Conservation (phyloP, 2,797 vertebrate species). For the Vespertilio murinus region DNA sequence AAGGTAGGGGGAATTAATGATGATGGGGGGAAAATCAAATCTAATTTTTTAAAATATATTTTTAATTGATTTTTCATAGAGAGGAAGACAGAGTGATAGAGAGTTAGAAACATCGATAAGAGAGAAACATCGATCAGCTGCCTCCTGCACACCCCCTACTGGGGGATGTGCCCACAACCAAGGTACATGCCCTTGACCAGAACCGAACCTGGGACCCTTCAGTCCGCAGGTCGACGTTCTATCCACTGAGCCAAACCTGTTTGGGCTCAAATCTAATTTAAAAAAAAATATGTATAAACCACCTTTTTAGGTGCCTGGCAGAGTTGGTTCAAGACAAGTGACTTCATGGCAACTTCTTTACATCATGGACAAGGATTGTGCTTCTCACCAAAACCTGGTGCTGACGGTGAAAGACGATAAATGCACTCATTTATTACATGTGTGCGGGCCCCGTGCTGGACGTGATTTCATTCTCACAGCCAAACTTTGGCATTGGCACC, state of each 20-base stretch:
- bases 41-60: background rate
- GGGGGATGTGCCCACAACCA: too few species aligned
- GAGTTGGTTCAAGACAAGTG: background rate
- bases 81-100: too few species aligned
- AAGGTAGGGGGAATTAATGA: background rate
- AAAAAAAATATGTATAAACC: background rate
- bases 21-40: background rate
- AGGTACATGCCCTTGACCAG: too few species aligned
- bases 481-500: background rate
- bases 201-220: too few species aligned
- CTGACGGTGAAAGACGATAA: background rate
- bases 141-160: too few species aligned
- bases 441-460: background rate
- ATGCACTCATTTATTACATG: fast-evolving
- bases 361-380: background rate
- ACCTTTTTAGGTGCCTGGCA: background rate
- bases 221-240: too few species aligned
- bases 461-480: fast-evolving
- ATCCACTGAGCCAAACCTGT: too few species aligned
- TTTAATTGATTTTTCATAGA: too few species aligned
- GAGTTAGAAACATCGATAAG: too few species aligned
- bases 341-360: background rate
- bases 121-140: too few species aligned
- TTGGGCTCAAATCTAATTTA: too few species aligned
- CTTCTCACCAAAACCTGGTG: background rate